Evolutionary conservation across 2,797 vertebrate genomes (phyloP), one percentile per base, ranked within the genome.

Genomic region (Lutjanus argentimaculatus): DNA sequence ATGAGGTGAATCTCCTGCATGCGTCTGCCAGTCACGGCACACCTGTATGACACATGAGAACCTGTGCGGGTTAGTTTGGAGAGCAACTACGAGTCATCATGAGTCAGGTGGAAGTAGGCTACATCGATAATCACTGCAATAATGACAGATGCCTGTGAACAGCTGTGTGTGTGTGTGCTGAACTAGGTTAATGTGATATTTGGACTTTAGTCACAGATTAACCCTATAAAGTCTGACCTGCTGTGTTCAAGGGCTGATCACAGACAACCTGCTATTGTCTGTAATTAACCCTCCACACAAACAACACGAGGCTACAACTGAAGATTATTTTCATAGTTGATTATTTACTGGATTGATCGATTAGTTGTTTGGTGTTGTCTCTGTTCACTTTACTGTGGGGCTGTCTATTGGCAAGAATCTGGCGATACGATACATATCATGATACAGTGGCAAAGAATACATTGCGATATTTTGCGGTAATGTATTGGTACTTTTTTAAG

Each of bases 101-200:
- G 89, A 89, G 87, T 89, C 88, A 91, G 86, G 85, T 86, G 78
- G 76, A 86, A 84, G 82, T 85, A 40, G 83, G 77, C 49, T 84
- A 52, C 82, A 85, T 84, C 63, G 53, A 85, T 86, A 82, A 86
- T 89, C 85, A 62, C 79, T 78, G 83, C 80, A 74, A 84, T 85
- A 85, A 88, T 89, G 86, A 81, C 89, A 92, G 89, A 89, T 92
- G 83, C 83, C 67, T 48, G 16, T 46, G 87, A 86, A 76, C 90
- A 89, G 81, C 78, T 91, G 89, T 88, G 76, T 76, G 71, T 70
- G 66, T 52, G 74, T 43, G 64, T 17, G 64, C 21, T 82, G 83
- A 94, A 88, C 79, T 95, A 88, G 94, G 93, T 94, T 94, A 94
- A 92, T 94, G 93, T 93, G 89, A 93, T 91, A 88, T 92, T 93